A percentile compares a stretch with the other conserved stretches of the same genome.
Evolutionary conservation across 2,797 vertebrate genomes (phyloP).

Genomic region (Onychomys leucogaster): DNA sequence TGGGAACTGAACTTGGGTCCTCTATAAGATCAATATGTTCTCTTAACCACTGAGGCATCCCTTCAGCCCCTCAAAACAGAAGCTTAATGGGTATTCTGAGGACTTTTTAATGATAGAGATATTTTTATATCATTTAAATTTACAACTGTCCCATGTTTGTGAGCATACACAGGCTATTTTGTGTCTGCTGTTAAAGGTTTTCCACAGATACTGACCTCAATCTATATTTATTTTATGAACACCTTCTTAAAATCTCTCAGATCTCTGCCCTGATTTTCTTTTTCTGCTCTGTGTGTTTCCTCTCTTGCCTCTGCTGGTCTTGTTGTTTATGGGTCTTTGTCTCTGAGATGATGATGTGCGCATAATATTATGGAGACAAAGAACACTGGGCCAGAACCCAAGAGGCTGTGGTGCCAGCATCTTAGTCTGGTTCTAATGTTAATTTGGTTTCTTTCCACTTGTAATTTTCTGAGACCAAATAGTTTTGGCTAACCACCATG

Average conservation of each 20-base stretch:
- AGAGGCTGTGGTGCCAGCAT: not conserved
- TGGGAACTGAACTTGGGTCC: not conserved
- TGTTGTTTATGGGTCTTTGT: not conserved
- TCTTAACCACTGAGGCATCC: not conserved
- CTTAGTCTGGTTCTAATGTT: not conserved
- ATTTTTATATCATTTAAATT: conserved; percentile 41
- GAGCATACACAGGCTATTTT: not conserved
- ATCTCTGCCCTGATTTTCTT: not conserved
- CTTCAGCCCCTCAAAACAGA: not conserved
- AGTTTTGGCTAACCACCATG: not conserved
- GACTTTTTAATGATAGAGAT: conserved; percentile 31
- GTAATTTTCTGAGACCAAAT: not conserved
- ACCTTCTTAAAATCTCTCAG: conserved; percentile 6
- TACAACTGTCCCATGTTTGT: not conserved
- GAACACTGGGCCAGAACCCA: not conserved
- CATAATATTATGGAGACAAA: not conserved
- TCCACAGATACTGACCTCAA: not conserved
- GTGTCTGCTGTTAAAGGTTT: not conserved
- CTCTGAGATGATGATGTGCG: not conserved
- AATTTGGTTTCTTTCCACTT: not conserved
- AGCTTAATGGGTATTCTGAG: not conserved
- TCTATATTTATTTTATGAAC: not conserved
- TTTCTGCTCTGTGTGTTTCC: not conserved
- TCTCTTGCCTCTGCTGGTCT: not conserved
- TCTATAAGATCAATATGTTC: not conserved